Evolutionary conservation across 2,797 vertebrate genomes (phyloP), one percentile per base, ranked within the genome.

Genomic region (Enteromius treurensis): DNA sequence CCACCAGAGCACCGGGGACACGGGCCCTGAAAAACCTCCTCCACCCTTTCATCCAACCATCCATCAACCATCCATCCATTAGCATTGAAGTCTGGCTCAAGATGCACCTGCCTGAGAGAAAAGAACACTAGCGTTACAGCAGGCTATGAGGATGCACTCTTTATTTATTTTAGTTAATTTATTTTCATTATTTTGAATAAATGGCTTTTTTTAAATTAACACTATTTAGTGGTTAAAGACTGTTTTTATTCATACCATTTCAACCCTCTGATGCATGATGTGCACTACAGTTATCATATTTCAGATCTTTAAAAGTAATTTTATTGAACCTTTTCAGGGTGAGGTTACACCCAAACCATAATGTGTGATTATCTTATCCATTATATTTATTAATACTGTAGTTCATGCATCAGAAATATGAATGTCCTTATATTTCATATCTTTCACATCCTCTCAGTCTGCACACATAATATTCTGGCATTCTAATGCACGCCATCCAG

Each of bases 21-120:
- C 21, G 2, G 73, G 5, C 45, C 76, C 58, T 88, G 51, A 42
- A 21, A 71, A 88, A 29, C 77, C 83, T 73, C 85, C 79, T 15
- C 55, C 79, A 26, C 40, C 69, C 75, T 88, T 88, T 83, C 86
- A 82, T 77, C 80, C 83, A 86, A 86, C 73, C 64, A 60, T 29
- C 55, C 64, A 53, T 76, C 74, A 42, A 40, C 37, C 37, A 37
- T 40, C 60, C 67, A 55, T 79, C 60, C 69, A 81, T 79, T 71
- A 60, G 68, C 60, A 60, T 42, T 40, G 40, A 19, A 11, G 68
- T 64, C 81, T 47, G 60, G 60, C 53, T 42, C 42, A 8, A 62
- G 40, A 51, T 14, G 34, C 51, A 45, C 67, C 37, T 70, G 51
- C 13, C 55, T 45, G 62, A 42, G 65, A 21, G 6, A 65, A n/a